Evolutionary conservation across 2,888 invertebrate species (phyloP).

Genomic region (Lepidonotus clava): DNA sequence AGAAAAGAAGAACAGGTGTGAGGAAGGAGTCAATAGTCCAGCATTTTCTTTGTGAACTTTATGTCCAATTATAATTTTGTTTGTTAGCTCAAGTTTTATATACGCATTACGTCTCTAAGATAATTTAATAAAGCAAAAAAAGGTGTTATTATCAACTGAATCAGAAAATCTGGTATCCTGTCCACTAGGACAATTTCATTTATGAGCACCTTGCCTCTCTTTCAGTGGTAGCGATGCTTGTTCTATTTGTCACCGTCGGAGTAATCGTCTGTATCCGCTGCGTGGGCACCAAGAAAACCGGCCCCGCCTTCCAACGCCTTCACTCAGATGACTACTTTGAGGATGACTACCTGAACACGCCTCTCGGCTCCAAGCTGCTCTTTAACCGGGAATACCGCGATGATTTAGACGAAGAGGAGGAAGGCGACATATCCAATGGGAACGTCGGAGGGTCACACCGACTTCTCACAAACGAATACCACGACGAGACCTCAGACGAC

Average conservation of each 20-base stretch:
- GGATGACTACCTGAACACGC: slow-evolving; percentile 49
- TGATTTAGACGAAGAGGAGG: slow-evolving; percentile 18
- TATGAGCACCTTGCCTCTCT: too few species aligned
- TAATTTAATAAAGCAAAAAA: too few species aligned
- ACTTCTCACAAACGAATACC: slow-evolving; percentile 27
- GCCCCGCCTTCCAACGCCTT: slow-evolving; percentile 29
- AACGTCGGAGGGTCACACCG: neutral
- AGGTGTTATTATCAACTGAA: too few species aligned
- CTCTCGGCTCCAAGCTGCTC: slow-evolving; percentile 36
- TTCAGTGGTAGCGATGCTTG: slow-evolving; percentile 55
- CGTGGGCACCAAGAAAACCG: neutral
- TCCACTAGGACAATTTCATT: too few species aligned
- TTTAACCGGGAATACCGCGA: slow-evolving; percentile 50
- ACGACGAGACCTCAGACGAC: slow-evolving; percentile 40
- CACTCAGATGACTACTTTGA: slow-evolving; percentile 54
- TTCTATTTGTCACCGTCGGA: slow-evolving; percentile 21
- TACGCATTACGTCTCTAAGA: too few species aligned
- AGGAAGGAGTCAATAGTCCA: too few species aligned
- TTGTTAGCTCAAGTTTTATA: too few species aligned
- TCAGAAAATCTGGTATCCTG: too few species aligned
- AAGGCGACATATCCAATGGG: neutral
- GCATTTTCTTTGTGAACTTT: too few species aligned
- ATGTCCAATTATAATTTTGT: too few species aligned
- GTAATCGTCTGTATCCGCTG: slow-evolving; percentile 47
- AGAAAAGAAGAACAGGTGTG: too few species aligned